Evolutionary conservation across 2,113 vertebrate species (phyloP).

Genomic region (Astur gentilis): DNA sequence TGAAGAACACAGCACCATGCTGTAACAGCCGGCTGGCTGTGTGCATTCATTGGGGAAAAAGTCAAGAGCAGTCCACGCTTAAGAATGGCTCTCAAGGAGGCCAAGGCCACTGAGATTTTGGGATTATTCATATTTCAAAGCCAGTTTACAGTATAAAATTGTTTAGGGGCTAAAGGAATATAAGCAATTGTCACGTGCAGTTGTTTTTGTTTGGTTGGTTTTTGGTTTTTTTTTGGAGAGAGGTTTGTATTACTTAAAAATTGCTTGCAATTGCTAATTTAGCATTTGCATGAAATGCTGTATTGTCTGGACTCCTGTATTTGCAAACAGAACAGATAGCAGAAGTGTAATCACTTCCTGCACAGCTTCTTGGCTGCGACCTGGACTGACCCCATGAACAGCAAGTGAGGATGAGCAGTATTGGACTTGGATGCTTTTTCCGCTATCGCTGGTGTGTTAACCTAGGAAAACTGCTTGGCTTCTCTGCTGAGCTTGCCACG

Average conservation of each 20-base stretch:
- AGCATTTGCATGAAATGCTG: background rate
- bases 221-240: background rate
- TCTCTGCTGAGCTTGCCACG: background rate
- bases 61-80: background rate
- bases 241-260: background rate
- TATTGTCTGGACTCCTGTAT: conserved; percentile 12
- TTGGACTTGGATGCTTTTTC: background rate
- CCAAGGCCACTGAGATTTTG: background rate
- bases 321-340: background rate
- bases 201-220: background rate
- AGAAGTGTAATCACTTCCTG: background rate
- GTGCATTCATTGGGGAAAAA: background rate
- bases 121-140: background rate
- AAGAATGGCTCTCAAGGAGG: background rate
- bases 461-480: background rate
- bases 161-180: background rate
- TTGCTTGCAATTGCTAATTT: background rate
- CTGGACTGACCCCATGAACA: background rate
- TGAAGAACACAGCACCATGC: background rate
- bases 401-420: background rate
- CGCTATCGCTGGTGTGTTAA: background rate
- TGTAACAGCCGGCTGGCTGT: background rate
- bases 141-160: background rate
- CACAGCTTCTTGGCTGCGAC: background rate
- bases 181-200: background rate